These are phyloP conservation scores for Danaus chrysippus DNA, from an alignment of 2,888 invertebrate genomes.

Conservation along the genomic window DNA sequence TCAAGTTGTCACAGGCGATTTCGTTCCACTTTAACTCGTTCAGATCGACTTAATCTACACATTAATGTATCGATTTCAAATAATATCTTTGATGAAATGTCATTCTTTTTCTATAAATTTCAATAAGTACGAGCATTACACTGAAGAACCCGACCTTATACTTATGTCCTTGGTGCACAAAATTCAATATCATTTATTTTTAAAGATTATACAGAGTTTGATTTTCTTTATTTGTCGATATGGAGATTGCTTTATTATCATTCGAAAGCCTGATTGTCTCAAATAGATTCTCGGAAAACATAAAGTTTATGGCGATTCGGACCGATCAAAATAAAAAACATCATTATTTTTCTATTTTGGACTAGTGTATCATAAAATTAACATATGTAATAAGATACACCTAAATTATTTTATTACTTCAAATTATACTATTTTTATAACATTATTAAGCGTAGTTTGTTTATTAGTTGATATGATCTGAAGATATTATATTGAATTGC, in stretches of 20 bases:
- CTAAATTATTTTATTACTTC: neutral
- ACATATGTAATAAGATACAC: slow-evolving; percentile 1
- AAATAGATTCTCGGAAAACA: slow-evolving; percentile 6
- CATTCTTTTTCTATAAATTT: too few species aligned
- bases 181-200: too few species aligned
- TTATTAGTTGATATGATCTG: too few species aligned
- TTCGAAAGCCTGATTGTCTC: neutral
- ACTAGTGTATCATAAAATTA: slow-evolving; percentile 2
- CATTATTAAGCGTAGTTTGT: neutral
- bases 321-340: neutral
- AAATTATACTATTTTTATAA: slow-evolving; percentile 1
- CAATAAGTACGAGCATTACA: too few species aligned
- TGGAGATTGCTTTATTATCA: neutral
- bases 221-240: neutral
- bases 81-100: too few species aligned
- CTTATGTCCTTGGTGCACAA: too few species aligned
- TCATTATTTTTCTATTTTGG: slow-evolving; percentile 4
- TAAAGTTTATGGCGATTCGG: slow-evolving; percentile 4
- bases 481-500: too few species aligned
- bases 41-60: too few species aligned
- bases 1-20: neutral
- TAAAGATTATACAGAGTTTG: too few species aligned
- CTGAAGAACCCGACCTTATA: too few species aligned
- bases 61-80: too few species aligned
- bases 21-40: neutral